These are phyloP conservation scores for Atherix ibis DNA, from an alignment of 2,888 invertebrate species.

Conservation along the genomic window DNA sequence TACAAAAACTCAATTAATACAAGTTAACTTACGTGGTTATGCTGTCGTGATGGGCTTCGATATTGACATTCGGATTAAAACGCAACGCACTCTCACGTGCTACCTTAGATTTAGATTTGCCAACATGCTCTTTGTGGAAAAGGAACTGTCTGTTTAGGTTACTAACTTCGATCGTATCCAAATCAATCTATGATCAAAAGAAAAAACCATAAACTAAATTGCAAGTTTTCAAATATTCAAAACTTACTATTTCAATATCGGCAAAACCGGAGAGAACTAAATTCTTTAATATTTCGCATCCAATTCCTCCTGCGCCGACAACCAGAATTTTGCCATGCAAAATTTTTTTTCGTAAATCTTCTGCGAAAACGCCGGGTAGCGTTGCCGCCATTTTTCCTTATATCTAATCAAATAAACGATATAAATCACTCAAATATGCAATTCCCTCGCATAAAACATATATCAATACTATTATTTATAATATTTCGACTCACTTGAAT, in stretches of 20 bases:
- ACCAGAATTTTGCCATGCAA: slow-evolving; percentile 61
- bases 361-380: slow-evolving; percentile 49
- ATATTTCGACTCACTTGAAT: too few species aligned
- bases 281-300: slow-evolving; percentile 96
- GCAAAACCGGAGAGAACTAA: slow-evolving; percentile 87
- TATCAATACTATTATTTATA: too few species aligned
- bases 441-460: too few species aligned
- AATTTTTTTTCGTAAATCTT: slow-evolving; percentile 47
- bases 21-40: slow-evolving; percentile 61
- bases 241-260: slow-evolving; percentile 82
- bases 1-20: slow-evolving; percentile 1
- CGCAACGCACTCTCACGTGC: slow-evolving; percentile 76
- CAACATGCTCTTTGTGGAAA: slow-evolving; percentile 97
- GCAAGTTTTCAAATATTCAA: background rate
- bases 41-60: slow-evolving; percentile 83
- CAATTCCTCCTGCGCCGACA: slow-evolving; percentile 97
- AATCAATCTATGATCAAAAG: slow-evolving; percentile 69
- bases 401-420: too few species aligned
- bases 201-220: slow-evolving; percentile 1
- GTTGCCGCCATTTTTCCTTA: slow-evolving; percentile 47
- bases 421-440: too few species aligned
- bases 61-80: slow-evolving; percentile 78
- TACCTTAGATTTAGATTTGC: slow-evolving; percentile 87
- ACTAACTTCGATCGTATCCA: slow-evolving; percentile 98
- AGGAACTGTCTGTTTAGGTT: slow-evolving; percentile 97